Conservation (phyloP, 2,888 invertebrate species). For the Drosophila rubida region DNA sequence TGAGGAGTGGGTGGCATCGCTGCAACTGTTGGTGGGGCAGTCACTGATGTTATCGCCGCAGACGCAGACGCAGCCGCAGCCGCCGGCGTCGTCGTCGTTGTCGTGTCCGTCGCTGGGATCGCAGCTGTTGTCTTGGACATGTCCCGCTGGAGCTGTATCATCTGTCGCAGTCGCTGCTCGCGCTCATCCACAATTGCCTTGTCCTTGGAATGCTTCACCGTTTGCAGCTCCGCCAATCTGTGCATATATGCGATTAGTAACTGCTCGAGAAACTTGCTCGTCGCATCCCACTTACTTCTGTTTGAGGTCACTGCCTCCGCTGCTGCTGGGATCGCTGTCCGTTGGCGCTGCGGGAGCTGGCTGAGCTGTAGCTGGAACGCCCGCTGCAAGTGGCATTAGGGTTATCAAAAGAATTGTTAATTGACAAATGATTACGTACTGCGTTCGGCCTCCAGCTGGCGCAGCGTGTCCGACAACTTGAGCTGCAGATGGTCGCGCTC, state of each 20-base stretch:
- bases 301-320: constrained; percentile 75
- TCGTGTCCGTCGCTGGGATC: constrained; percentile 6
- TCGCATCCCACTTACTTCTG: constrained; percentile 77
- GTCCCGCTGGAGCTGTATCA: constrained; percentile 90
- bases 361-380: constrained; percentile 14
- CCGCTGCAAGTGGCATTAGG: constrained; percentile 14
- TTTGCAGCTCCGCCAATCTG: constrained; percentile 88
- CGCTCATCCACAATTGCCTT: constrained; percentile 91
- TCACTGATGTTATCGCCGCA: constrained; percentile 83
- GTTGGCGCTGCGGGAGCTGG: constrained; percentile 26
- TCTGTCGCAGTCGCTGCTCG: constrained; percentile 90
- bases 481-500: constrained; percentile 94
- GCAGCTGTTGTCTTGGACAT: constrained; percentile 88
- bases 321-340: constrained; percentile 43
- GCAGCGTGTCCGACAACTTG: constrained; percentile 91
- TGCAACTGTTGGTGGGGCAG: background rate
- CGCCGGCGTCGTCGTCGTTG: constrained; percentile 9
- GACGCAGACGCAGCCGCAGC: constrained; percentile 14
- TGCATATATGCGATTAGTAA: background rate
- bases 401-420: too few species aligned
- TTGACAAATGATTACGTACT: too few species aligned
- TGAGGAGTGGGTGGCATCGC: constrained; percentile 5
- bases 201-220: constrained; percentile 90
- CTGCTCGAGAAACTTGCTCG: background rate
- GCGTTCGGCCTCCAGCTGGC: constrained; percentile 89